phyloP scores from a whole-genome alignment of 2,797 vertebrate genomes.

The Sebastes cheni region DNA sequence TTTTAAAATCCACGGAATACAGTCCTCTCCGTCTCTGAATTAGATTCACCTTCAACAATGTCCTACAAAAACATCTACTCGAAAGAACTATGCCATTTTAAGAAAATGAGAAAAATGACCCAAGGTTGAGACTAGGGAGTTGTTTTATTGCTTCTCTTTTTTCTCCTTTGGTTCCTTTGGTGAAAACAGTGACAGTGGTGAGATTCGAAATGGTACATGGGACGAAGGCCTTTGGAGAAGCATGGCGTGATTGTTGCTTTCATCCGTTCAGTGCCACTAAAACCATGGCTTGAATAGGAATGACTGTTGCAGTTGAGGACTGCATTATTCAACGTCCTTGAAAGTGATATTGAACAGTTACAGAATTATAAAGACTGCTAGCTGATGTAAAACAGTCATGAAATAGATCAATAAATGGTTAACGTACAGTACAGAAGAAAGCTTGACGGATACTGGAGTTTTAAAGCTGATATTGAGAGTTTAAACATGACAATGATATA shows the following conservation, averaged over 20 bases:
- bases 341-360: not conserved
- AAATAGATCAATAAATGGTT: not conserved
- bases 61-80: constrained; percentile 15
- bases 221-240: constrained; percentile 15
- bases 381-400: not conserved
- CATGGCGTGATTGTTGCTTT: not conserved
- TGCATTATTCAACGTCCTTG: not conserved
- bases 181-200: not conserved
- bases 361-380: not conserved
- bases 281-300: not conserved
- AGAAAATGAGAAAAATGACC: constrained; percentile 4
- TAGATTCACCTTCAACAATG: constrained; percentile 22
- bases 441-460: not conserved
- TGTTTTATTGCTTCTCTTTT: constrained; percentile 3
- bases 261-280: not conserved
- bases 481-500: not conserved
- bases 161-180: not conserved
- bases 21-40: not conserved
- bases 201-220: constrained; percentile 2
- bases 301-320: not conserved
- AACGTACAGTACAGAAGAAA: not conserved
- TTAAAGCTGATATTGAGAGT: not conserved
- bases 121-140: not conserved
- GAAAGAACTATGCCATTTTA: constrained; percentile 23
- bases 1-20: constrained; percentile 34